A percentile compares a stretch with the other conserved stretches of the same genome.
phyloP scores from a whole-genome alignment of 2,888 invertebrate genomes.

The Phengaris alcon region DNA sequence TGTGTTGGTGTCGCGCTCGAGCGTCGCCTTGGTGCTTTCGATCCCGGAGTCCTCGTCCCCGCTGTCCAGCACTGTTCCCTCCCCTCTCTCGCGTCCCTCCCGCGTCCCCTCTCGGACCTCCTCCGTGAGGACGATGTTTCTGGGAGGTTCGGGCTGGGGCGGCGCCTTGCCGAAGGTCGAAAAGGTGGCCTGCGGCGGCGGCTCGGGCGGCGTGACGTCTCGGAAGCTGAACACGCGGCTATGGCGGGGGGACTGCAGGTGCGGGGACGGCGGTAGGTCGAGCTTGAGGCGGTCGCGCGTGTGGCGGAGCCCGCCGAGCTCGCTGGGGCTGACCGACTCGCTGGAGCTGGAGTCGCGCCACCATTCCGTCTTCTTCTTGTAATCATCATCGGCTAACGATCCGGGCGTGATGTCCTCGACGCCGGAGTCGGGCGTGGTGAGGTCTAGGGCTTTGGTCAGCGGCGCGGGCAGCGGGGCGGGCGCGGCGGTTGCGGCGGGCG shows the following conservation, averaged over 20 bases:
- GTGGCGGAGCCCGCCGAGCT: conserved; percentile 85
- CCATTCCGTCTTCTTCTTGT: conserved; percentile 54
- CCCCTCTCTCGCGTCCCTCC: conserved; percentile 71
- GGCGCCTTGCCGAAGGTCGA: conserved; percentile 78
- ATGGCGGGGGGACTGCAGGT: conserved; percentile 64
- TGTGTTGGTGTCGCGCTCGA: conserved; percentile 63
- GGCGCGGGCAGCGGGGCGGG: conserved; percentile 52
- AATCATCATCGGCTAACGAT: conserved; percentile 61
- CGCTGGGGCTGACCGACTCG: conserved; percentile 68
- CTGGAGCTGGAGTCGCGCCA: conserved; percentile 61
- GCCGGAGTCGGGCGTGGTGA: conserved; percentile 81
- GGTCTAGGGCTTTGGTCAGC: conserved; percentile 57
- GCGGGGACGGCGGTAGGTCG: conserved; percentile 82
- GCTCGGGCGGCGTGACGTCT: conserved; percentile 59
- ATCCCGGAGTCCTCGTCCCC: conserved; percentile 83
- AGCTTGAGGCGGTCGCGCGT: conserved; percentile 85
- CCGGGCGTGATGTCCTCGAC: conserved; percentile 81
- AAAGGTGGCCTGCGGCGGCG: conserved; percentile 61
- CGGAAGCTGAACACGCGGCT: conserved; percentile 67
- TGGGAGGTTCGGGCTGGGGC: conserved; percentile 48
- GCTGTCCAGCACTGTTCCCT: conserved; percentile 81
- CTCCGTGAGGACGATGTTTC: conserved; percentile 56
- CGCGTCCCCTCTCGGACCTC: conserved; percentile 50
- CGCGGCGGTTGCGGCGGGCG: conserved; percentile 43
- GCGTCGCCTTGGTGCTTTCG: conserved; percentile 80